Conservation (phyloP, 2,888 invertebrate genomes). For the Eupithecia insigniata region DNA sequence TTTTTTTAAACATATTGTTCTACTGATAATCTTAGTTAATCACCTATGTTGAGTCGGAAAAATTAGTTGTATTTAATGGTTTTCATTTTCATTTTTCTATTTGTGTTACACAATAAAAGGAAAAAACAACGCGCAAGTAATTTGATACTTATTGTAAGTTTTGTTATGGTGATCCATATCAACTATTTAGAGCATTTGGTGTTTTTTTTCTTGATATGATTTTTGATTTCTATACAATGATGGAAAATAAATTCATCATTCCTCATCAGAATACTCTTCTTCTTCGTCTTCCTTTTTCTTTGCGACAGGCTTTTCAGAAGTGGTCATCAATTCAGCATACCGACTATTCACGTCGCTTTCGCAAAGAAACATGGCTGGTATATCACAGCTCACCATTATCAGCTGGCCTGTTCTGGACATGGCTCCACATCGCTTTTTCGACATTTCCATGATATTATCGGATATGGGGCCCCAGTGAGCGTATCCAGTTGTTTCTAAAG, state of each 20-base stretch:
- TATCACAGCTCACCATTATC: conserved; percentile 51
- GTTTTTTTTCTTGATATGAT: no score
- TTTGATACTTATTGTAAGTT: not conserved
- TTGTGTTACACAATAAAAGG: not conserved
- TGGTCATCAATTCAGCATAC: not conserved
- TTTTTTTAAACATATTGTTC: not conserved
- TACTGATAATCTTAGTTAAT: not conserved
- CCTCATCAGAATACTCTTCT: conserved; percentile 1
- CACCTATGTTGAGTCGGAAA: no score
- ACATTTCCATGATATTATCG: conserved; percentile 43
- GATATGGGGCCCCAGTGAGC: conserved; percentile 56
- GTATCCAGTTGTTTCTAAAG: conserved; percentile 58
- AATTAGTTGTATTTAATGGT: no score
- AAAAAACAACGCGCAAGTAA: not conserved
- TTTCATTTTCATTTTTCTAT: not conserved
- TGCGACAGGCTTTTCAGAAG: not conserved
- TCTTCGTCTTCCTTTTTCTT: not conserved
- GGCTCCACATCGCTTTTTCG: conserved; percentile 57
- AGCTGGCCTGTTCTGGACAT: conserved; percentile 61
- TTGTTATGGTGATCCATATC: not conserved
- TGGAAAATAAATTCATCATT: not conserved
- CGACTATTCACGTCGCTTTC: conserved; percentile 49
- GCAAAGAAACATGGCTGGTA: conserved; percentile 62
- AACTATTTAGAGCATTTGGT: no score
- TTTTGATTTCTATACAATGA: not conserved